Base-by-base conservation (phyloP, 1,140 invertebrate genomes). In the Listronotus oregonensis region DNA sequence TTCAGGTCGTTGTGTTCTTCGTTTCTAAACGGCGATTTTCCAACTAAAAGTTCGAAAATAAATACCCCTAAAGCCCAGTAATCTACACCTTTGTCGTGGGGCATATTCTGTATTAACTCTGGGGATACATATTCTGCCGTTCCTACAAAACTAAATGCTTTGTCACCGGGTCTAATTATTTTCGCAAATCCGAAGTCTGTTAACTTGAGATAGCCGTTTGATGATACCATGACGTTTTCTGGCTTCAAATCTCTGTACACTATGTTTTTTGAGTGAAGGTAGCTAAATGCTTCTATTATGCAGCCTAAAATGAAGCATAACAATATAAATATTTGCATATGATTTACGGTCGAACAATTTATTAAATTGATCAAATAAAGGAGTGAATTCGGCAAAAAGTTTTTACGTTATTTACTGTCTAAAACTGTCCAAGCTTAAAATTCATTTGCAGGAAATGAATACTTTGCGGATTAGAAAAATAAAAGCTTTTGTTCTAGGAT, bases 181-280 rank as follows among this genome's bases (percentile, higher is more conserved):
- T 98, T 98, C 8, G 96, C 95, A 78, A 98, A 98, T n/a, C 96
- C 96, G 82, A 98, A 98, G 81, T 98, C 97, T 21, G 97, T 94
- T 91, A 98, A 78, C 86, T 97, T 97, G 18, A 97, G 86, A 75
- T 96, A 97, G 58, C 96, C 96, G 55, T 87, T 83, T 43, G 85
- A 84, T 73, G 94, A 92, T 0, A 98, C 81, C 81, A 97, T 89
- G 42, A 97, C 82, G 79, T 98, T 98, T 81, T 98, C 95, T 0
- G 95, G 96, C 78, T 98, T 98, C 11, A 98, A 84, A 82, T 98
- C 96, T 72, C 95, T 84, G 78, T 96, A 98, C 62, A 97, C 90
- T 57, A 97, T 93, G 58, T 92, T 88, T 70, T 89, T 85, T 4
- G 86, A 83, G 74, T 98, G 96, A 11, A 98, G 83, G 80, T 95